Evolutionary conservation across 2,888 invertebrate genomes (phyloP).

Genomic region (Athrips mouffetella): DNA sequence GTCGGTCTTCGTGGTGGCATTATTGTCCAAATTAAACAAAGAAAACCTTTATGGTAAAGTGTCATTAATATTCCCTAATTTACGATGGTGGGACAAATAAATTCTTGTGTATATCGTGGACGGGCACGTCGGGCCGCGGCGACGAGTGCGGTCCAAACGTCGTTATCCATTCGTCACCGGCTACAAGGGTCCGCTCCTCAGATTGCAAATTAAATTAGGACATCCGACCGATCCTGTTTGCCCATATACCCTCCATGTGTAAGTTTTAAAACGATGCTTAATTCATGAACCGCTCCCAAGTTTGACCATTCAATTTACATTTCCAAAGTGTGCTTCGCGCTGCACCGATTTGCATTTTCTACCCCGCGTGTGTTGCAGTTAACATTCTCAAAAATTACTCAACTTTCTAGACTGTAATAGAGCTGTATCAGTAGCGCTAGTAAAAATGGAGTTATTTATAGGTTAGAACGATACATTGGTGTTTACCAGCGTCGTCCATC

Average conservation of each 20-base stretch:
- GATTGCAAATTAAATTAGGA: constrained; percentile 67
- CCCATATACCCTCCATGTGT: constrained; percentile 54
- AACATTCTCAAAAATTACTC: constrained; percentile 43
- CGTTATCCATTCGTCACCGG: constrained; percentile 56
- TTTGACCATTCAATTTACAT: constrained; percentile 72
- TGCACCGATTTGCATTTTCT: constrained; percentile 59
- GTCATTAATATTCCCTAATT: constrained; percentile 59
- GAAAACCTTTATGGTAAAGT: constrained; percentile 44
- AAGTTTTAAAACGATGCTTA: constrained; percentile 66
- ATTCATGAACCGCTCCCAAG: constrained; percentile 67
- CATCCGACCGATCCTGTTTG: constrained; percentile 53
- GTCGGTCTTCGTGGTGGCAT: constrained; percentile 21
- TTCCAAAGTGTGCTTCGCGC: constrained; percentile 56
- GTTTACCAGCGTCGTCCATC: constrained; percentile 56
- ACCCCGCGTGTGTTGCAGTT: constrained; percentile 52
- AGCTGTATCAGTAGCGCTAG: constrained; percentile 18
- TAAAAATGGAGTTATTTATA: constrained; percentile 50
- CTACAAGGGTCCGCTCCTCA: constrained; percentile 54
- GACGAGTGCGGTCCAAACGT: constrained; percentile 38
- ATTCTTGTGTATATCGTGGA: constrained; percentile 22
- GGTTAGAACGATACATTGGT: constrained; percentile 44
- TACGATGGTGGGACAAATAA: constrained; percentile 52
- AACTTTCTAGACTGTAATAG: constrained; percentile 29
- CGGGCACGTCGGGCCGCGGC: constrained; percentile 14
- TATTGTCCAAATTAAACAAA: constrained; percentile 38